Base-by-base conservation (phyloP, 1,140 invertebrate species). In the Magallana angulata region DNA sequence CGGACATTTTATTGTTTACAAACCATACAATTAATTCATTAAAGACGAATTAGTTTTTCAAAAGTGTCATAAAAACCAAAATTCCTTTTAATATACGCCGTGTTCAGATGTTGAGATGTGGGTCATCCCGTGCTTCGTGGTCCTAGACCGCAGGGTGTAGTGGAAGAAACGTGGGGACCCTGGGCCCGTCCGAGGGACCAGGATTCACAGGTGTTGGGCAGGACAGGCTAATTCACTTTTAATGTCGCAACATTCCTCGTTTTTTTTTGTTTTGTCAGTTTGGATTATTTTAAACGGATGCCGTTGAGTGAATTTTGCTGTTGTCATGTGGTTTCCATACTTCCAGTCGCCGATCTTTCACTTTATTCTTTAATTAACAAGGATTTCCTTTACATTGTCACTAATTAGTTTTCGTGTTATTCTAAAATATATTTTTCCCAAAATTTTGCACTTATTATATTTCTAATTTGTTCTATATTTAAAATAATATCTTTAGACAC, bases 281-380 rank as follows among this genome's bases (percentile, higher is more conserved):
- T 76, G 24, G 7, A 76, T 76, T 76, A 76, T 36, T 76, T 76
- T 4, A 76, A 36, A 76, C 24, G 24, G 9, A 76, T 76, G 24
- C 68, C 68, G 24, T 76, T 76, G 24, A 76, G 68, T 76, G 68
- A 76, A 76, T 76, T 76, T 76, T 76, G 68, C 36, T 76, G 68
- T 71, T 71, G 64, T 36, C 24, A 11, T 76, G 18, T 30, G 9
- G 18, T 30, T 76, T 71, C n/a, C 18, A 71, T 18, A 71, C 12
- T 76, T 30, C 68, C 24, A 36, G 68, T 76, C 60, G 60, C n/a
- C 9, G 36, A 30, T 76, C 24, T 76, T 76, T 76, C 36, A 76
- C 68, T 18, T 12, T 12, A 76, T 48, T 5, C 36, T 48, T 48
- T 48, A 48, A 48, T 48, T 48, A 48, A 48, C 36, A 48, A 48